Evolutionary conservation across 2,797 vertebrate genomes (phyloP).

Genomic region (Schizothorax lantsangensis): DNA sequence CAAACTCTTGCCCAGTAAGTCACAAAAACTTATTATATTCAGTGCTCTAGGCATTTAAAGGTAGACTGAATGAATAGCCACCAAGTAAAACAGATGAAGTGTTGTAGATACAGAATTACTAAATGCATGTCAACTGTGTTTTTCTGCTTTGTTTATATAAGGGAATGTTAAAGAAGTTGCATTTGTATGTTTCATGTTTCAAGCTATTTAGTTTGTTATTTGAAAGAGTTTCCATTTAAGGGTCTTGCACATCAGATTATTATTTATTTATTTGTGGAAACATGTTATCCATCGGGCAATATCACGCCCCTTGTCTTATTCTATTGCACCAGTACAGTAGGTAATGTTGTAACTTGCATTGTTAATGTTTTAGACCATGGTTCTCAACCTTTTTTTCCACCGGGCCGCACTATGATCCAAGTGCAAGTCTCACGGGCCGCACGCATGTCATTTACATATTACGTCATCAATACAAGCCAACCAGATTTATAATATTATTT

Average conservation of each 20-base stretch:
- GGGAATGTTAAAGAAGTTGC: neutral
- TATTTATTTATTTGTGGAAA: neutral
- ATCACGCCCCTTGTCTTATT: neutral
- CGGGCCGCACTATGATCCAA: too few species aligned
- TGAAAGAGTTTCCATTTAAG: neutral
- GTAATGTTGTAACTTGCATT: neutral
- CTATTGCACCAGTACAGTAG: neutral
- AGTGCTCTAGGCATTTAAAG: conserved; percentile 33
- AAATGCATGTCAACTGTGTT: neutral
- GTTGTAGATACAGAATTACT: conserved; percentile 5
- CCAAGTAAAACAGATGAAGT: neutral
- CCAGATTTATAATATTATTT: too few species aligned
- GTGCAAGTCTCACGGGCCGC: too few species aligned
- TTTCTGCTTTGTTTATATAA: conserved; percentile 1
- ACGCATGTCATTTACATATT: too few species aligned
- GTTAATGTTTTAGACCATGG: neutral
- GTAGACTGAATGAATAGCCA: conserved; percentile 39
- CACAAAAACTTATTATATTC: conserved; percentile 45
- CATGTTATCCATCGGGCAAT: neutral
- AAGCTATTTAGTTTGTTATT: neutral
- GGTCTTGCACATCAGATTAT: neutral
- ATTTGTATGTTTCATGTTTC: neutral
- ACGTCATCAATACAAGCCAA: too few species aligned
- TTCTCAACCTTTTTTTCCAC: too few species aligned
- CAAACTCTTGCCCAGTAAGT: conserved; percentile 34